Evolutionary conservation across 2,113 vertebrate species (phyloP), one percentile per base, ranked within the genome.

Genomic region (Lamprotornis superbus): DNA sequence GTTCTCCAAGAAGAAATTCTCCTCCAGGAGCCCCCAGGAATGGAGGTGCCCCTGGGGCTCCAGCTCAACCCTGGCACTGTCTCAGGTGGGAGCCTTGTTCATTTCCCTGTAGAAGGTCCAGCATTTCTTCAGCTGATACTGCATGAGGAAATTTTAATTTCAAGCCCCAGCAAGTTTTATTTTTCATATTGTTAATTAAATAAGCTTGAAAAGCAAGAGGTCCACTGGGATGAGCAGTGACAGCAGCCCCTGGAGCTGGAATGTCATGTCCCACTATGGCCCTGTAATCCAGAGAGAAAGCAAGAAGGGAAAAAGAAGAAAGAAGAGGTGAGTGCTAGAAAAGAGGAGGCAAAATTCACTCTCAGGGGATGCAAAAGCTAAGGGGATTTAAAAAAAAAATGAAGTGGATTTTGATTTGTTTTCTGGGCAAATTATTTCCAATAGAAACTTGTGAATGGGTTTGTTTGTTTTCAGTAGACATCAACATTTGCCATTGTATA

Each of bases 231-330:
- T 10, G 23, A 39, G 84, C 0, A 3, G 80, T 28, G 39, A 39
- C 33, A 70, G 91, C 73, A 67, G 80, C 14, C 6, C 47, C 73
- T 24, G 68, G 56, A 73, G 53, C 25, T 76, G 76, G 37, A 15
- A 7, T 3, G 0, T 22, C 30, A 2, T 11, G 3, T 40, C 44
- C 22, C 40, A 56, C n/a, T 33, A 15, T 2, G 2, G 3, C 13
- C 31, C 31, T 13, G 1, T 39, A 46, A 37, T 5, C 15, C 52
- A 39, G 42, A 59, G 42, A 49, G 16, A n/a, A 7, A 27, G 28
- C 28, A 52, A 44, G 28, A 28, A 70, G 49, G 59, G 30, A 20
- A 9, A 68, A 68, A 31, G 1, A 21, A 20, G 44, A 50, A 70
- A 47, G 52, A 64, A 6, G 14, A 31, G 28, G 19, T n/a, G 60